A percentile compares a stretch with the other conserved stretches of the same genome.
Conservation (phyloP, 1,140 invertebrate genomes). For the Lineus longissimus region DNA sequence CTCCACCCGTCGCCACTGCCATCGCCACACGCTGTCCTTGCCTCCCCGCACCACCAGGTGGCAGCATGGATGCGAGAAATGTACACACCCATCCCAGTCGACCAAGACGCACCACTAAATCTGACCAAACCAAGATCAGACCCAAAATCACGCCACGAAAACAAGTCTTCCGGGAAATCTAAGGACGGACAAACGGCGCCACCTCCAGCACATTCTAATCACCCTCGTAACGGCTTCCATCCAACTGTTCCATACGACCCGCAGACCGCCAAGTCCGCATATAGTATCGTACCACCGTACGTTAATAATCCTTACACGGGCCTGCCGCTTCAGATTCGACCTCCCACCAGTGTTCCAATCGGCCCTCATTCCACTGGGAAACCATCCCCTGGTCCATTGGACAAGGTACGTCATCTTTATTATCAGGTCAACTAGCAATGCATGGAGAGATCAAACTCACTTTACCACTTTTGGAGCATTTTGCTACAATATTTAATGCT, state of each 20-base stretch:
- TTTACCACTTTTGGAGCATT: too few species aligned
- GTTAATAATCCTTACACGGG: conserved; percentile 35
- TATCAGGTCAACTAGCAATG: too few species aligned
- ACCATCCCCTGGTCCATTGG: background rate
- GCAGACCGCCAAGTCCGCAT: conserved; percentile 27
- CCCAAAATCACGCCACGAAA: conserved; percentile 10
- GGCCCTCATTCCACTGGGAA: conserved; percentile 7
- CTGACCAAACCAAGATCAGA: conserved; percentile 77
- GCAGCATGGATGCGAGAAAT: conserved; percentile 17
- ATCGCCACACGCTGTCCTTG: background rate
- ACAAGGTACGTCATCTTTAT: too few species aligned
- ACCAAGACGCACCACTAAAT: conserved; percentile 77
- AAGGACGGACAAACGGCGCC: background rate
- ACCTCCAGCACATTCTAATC: conserved; percentile 1
- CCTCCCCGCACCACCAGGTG: background rate
- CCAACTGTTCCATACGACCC: conserved; percentile 18
- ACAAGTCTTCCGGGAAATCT: background rate
- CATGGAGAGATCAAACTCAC: too few species aligned
- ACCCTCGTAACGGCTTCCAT: conserved; percentile 20
- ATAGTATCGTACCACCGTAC: conserved; percentile 37
- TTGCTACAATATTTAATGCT: too few species aligned
- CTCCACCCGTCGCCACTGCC: background rate
- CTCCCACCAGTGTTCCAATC: conserved; percentile 22
- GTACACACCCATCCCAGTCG: conserved; percentile 45
- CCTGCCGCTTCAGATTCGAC: conserved; percentile 26